Evolutionary conservation across 2,888 invertebrate species (phyloP).

Genomic region (Cylloceria caligata): DNA sequence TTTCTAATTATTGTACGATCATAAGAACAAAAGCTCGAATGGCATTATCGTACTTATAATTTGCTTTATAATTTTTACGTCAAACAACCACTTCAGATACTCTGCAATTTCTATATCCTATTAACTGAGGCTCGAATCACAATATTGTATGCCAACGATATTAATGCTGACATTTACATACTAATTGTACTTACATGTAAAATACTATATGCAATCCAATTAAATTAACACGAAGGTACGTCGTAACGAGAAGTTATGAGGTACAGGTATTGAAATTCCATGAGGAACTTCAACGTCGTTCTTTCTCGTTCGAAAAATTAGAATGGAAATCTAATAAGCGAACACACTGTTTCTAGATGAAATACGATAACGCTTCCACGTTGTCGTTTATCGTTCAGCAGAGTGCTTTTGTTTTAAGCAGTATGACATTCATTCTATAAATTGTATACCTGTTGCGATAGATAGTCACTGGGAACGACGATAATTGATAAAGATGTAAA

Average conservation of each 20-base stretch:
- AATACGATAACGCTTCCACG: neutral
- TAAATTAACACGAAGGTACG: conserved; percentile 13
- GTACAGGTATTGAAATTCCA: conserved; percentile 21
- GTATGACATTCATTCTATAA: neutral
- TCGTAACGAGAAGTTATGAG: neutral
- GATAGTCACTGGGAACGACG: neutral
- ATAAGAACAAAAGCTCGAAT: no score
- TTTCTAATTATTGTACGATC: no score
- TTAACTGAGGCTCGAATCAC: no score
- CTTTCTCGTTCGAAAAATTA: neutral
- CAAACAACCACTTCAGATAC: no score
- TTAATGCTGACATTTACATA: neutral
- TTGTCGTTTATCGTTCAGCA: neutral
- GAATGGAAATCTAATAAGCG: conserved; percentile 18
- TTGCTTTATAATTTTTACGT: no score
- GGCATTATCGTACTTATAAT: no score
- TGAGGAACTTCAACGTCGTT: neutral
- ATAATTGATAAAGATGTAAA: neutral
- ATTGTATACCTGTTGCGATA: neutral
- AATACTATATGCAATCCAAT: no score
- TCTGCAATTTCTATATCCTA: no score
- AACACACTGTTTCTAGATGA: neutral
- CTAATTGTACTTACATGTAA: no score
- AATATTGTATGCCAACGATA: neutral
- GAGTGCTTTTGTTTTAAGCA: neutral